A percentile compares a stretch with the other conserved stretches of the same genome.
Evolutionary conservation across 2,113 vertebrate genomes (phyloP).

Genomic region (Leptobrachium ailaonicum): DNA sequence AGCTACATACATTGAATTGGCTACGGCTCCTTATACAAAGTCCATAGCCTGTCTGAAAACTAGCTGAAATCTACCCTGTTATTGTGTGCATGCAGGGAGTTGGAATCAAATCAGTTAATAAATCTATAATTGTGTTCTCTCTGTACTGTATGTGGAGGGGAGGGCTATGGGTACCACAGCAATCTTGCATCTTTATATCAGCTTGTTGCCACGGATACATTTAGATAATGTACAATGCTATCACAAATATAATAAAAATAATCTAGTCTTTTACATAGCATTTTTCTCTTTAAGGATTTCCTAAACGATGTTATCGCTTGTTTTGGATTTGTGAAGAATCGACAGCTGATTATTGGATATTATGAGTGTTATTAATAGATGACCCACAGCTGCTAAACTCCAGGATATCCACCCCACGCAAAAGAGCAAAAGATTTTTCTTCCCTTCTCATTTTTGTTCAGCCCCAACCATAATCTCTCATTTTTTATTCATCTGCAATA

Average conservation of each 20-base stretch:
- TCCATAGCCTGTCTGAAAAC: too few species aligned
- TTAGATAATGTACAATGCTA: neutral
- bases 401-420: neutral
- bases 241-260: neutral
- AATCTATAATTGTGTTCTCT: neutral
- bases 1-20: too few species aligned
- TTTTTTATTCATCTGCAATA: too few species aligned
- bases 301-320: too few species aligned
- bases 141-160: neutral
- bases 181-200: neutral
- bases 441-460: too few species aligned
- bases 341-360: too few species aligned
- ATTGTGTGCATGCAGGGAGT: neutral
- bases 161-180: neutral
- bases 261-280: too few species aligned
- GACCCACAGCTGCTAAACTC: neutral
- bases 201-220: constrained; percentile 14
- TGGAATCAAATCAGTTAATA: neutral
- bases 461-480: too few species aligned
- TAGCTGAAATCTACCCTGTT: neutral
- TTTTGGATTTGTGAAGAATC: too few species aligned
- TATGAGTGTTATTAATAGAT: neutral
- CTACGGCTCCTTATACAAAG: too few species aligned
- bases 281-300: too few species aligned
- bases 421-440: neutral